Evolutionary conservation across 53 echinoderm and acorn worm species (phyloP).

Genomic region (Holothuria leucospilota): DNA sequence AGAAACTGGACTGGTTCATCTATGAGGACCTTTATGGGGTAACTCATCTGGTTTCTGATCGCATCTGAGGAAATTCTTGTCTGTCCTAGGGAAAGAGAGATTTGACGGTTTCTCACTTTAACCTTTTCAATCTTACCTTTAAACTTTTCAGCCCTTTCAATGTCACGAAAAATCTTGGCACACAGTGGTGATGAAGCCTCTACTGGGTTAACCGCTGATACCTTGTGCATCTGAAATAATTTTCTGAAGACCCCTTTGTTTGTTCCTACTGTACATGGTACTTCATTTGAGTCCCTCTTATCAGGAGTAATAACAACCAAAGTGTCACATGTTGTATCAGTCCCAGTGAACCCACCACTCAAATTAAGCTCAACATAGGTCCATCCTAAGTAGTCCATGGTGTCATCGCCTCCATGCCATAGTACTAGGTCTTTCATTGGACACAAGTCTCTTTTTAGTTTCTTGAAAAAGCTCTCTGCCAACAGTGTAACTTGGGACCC

Average conservation of each 20-base stretch:
- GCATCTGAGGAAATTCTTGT: background rate
- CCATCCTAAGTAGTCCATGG: constrained; percentile 52
- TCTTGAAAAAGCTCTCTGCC: constrained; percentile 39
- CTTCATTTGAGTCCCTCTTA: background rate
- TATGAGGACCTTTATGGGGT: background rate
- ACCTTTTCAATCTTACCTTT: background rate
- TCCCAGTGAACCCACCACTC: constrained; percentile 2
- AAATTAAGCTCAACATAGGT: constrained; percentile 18
- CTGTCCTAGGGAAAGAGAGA: background rate
- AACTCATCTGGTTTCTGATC: background rate
- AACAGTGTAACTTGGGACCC: constrained; percentile 66
- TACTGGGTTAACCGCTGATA: too few relatives aligned
- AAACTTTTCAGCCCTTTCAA: background rate
- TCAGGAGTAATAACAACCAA: constrained; percentile 55
- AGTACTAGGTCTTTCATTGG: constrained; percentile 22
- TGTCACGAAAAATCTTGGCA: background rate
- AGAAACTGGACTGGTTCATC: background rate
- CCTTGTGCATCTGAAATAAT: background rate
- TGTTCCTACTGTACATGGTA: constrained; percentile 38
- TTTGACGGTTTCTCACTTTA: background rate
- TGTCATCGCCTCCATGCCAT: constrained; percentile 53
- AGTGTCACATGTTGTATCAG: background rate
- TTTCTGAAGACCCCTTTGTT: constrained; percentile 35
- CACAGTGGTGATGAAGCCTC: background rate
- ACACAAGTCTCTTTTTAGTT: constrained; percentile 2